Evolutionary conservation across 2,888 invertebrate species (phyloP).

Genomic region (Pardosa pseudoannulata): DNA sequence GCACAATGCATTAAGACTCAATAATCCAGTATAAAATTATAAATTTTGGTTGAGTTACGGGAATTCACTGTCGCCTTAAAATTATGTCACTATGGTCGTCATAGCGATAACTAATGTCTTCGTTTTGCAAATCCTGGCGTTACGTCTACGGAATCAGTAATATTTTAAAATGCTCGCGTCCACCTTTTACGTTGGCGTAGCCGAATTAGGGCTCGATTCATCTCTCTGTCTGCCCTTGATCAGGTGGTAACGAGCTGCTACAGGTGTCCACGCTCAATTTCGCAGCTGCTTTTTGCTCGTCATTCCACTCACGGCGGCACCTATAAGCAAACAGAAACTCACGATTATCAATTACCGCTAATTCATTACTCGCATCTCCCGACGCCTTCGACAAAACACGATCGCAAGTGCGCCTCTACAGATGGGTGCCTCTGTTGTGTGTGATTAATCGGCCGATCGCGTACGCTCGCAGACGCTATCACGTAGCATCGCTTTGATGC

Average conservation of each 20-base stretch:
- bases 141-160: no score
- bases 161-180: not conserved
- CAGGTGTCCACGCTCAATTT: constrained; percentile 37
- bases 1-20: no score
- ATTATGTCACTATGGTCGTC: no score
- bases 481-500: not conserved
- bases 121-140: no score
- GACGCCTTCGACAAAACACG: constrained; percentile 55
- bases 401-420: constrained; percentile 3
- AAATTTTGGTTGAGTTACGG: no score
- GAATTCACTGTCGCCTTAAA: no score
- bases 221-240: no score
- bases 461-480: not conserved
- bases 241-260: not conserved
- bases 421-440: constrained; percentile 11
- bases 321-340: constrained; percentile 39
- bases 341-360: constrained; percentile 64
- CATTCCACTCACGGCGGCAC: constrained; percentile 28
- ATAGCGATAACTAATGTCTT: no score
- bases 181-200: not conserved
- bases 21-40: no score
- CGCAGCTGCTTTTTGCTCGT: constrained; percentile 29
- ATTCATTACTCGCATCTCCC: constrained; percentile 57
- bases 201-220: no score
- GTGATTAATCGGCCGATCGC: constrained; percentile 17